Percentiles rank a stretch among this genome's conserved stretches.
Conservation (phyloP, 2,797 vertebrate species). For the Pristis pectinata region DNA sequence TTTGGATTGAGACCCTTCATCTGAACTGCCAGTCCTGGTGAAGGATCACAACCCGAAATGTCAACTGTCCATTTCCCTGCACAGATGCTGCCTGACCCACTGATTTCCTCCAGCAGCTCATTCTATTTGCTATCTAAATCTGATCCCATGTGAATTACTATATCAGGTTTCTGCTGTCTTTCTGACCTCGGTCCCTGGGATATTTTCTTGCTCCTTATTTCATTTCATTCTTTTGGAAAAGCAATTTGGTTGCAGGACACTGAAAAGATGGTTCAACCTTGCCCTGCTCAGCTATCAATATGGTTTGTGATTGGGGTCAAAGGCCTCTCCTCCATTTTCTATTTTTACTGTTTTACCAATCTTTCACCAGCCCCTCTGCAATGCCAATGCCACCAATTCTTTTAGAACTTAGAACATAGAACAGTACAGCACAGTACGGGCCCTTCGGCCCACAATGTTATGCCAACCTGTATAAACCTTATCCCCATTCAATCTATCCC, state of each 20-base stretch:
- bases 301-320: not conserved
- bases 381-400: not conserved
- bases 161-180: not conserved
- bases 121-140: too few relatives aligned
- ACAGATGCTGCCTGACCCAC: too few relatives aligned
- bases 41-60: too few relatives aligned
- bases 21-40: too few relatives aligned
- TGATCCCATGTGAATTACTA: not conserved
- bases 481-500: too few relatives aligned
- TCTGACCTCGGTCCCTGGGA: not conserved
- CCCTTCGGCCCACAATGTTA: too few relatives aligned
- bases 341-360: not conserved
- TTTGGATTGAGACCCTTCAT: too few relatives aligned
- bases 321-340: not conserved
- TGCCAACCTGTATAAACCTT: too few relatives aligned
- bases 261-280: not conserved
- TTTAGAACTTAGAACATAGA: too few relatives aligned
- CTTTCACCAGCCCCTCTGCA: not conserved
- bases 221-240: not conserved
- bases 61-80: too few relatives aligned
- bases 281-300: not conserved
- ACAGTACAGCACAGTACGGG: too few relatives aligned
- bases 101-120: too few relatives aligned
- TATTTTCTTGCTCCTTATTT: not conserved
- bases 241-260: not conserved